A percentile compares a stretch with the other conserved stretches of the same genome.
These are phyloP conservation scores for Orientallactaga bullata DNA, from an alignment of 2,113 vertebrate species.

Conservation along the genomic window DNA sequence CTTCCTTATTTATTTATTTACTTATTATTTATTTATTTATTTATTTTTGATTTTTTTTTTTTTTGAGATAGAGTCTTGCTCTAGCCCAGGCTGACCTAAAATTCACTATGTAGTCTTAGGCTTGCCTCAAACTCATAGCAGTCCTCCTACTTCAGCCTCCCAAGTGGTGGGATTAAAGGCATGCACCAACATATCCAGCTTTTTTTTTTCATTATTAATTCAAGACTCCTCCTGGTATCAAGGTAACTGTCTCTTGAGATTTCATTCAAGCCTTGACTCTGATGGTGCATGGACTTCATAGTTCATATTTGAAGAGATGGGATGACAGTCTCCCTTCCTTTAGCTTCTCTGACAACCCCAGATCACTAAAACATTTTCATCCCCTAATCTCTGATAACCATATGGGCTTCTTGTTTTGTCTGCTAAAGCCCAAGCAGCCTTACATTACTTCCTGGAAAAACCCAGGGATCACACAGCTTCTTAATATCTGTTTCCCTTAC, in stretches of 20 bases:
- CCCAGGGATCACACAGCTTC: not conserved
- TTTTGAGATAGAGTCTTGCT: too few species aligned
- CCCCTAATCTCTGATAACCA: not conserved
- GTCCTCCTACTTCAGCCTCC: too few species aligned
- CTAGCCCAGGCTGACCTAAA: too few species aligned
- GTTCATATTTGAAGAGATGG: not conserved
- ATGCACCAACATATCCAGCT: too few species aligned
- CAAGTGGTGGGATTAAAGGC: too few species aligned
- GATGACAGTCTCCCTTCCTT: not conserved
- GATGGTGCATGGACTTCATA: not conserved
- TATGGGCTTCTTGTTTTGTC: not conserved
- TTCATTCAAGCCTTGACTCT: not conserved
- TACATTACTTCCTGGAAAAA: not conserved
- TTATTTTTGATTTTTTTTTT: too few species aligned
- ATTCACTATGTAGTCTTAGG: too few species aligned
- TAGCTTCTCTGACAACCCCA: not conserved
- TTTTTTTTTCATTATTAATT: not conserved
- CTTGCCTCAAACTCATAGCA: too few species aligned
- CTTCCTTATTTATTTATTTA: not conserved
- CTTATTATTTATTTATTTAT: too few species aligned
- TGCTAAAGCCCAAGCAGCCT: conserved; percentile 23
- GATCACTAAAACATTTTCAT: not conserved
- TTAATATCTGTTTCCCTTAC: not conserved
- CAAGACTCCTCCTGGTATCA: not conserved
- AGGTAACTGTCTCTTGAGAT: conserved; percentile 22